Percentiles rank a stretch among this genome's conserved stretches.
Evolutionary conservation across 2,113 vertebrate genomes (phyloP).

Genomic region (Phalacrocorax carbo): DNA sequence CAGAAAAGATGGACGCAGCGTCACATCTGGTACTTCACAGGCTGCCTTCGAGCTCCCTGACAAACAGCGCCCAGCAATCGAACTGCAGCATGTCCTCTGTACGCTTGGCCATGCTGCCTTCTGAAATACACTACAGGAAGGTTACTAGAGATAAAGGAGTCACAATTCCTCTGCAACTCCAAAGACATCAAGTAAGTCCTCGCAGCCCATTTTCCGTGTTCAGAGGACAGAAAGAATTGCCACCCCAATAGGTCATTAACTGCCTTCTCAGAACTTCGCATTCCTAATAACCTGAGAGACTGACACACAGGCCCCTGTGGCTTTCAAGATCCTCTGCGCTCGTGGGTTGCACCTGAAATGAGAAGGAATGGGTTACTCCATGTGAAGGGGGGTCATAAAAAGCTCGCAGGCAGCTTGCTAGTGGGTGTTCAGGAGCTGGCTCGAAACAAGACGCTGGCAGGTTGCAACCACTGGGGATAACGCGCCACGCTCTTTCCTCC

Average conservation of each 20-base stretch:
- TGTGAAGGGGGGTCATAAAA: background rate
- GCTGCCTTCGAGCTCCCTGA: background rate
- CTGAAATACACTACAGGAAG: background rate
- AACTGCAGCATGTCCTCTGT: no score
- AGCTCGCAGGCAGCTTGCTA: background rate
- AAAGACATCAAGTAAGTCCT: background rate
- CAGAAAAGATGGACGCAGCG: background rate
- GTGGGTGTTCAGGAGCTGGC: background rate
- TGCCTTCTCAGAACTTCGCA: background rate
- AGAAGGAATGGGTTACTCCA: background rate
- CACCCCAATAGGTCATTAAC: background rate
- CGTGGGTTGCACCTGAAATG: background rate
- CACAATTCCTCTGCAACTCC: background rate
- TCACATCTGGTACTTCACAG: background rate
- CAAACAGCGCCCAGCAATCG: accelerated
- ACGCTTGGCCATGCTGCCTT: background rate
- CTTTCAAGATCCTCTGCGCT: background rate
- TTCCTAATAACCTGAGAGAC: background rate
- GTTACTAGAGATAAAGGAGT: background rate
- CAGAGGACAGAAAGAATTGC: background rate
- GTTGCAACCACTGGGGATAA: background rate
- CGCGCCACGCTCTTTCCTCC: background rate
- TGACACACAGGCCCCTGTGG: background rate
- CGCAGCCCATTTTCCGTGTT: background rate
- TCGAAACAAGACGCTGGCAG: background rate